Base-by-base conservation (phyloP, 2,797 vertebrate genomes). In the Uromys caudimaculatus region DNA sequence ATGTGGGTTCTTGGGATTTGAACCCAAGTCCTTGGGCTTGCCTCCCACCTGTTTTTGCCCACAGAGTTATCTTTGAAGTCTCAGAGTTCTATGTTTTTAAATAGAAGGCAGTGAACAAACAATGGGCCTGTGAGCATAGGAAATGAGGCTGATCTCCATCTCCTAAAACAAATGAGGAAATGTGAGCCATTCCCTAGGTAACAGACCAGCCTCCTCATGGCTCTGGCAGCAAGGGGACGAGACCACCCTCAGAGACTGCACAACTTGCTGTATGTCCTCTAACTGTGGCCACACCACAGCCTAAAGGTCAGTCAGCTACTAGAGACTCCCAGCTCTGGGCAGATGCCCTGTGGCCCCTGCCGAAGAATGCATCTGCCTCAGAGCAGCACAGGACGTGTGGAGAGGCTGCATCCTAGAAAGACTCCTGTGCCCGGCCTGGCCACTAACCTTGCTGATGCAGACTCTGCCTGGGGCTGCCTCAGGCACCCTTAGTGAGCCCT, bases 381-480 rank as follows among this genome's bases (percentile, higher is more conserved):
- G 67, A 75, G 94, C 64, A 95, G 75, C 50, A 32, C 93, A 77
- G 32, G 38, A 44, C 84, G 82, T 78, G 69, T 90, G 86, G 62
- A 75, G 67, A 96, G 58, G 85, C 88, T 8, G 50, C 96, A 97
- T 97, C 97, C 97, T 97, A 95, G 96, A 97, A 97, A 97, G 97
- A 96, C 86, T 56, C 0, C 0, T 73, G 58, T 69, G 60, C 95
- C 93, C 88, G 54, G 88, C 44, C 0, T 2, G 44, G 79, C 58
- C 9, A 3, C 58, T 71, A 14, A 29, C 64, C 73, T 79, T 14
- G 76, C 76, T 10, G 10, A 14, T 38, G 71, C 71, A 79, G 0
- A 0, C 32, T 35, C 50, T 0, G 1, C 75, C 90, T 44, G 56
- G 0, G 47, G 83, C 95, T 76, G 73, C 54, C 71, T 0, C 6